Conservation (phyloP, 2,888 invertebrate species). For the Corythucha ciliata region DNA sequence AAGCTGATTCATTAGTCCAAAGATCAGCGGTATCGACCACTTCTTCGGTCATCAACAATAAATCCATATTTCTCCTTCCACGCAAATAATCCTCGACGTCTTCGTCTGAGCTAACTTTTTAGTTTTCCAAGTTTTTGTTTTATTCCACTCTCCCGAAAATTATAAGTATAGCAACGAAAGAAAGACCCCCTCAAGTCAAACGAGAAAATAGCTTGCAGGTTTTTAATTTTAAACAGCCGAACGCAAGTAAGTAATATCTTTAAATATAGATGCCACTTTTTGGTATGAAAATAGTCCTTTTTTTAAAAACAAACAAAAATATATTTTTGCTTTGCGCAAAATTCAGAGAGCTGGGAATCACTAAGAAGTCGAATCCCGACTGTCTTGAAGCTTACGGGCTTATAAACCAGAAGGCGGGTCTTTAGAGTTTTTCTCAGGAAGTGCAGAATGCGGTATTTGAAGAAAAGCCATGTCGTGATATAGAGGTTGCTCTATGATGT, state of each 20-base stretch:
- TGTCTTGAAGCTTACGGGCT: conserved; percentile 20
- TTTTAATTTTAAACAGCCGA: conserved; percentile 20
- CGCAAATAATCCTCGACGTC: background rate
- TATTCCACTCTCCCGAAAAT: too few species aligned
- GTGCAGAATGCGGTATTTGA: conserved; percentile 36
- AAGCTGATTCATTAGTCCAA: conserved; percentile 20
- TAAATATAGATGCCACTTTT: too few species aligned
- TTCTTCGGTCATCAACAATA: conserved; percentile 27
- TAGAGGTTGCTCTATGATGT: conserved; percentile 29
- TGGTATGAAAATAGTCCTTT: conserved; percentile 10
- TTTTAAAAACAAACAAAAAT: conserved; percentile 12
- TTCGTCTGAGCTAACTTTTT: background rate
- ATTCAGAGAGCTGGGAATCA: too few species aligned
- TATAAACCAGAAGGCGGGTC: conserved; percentile 33
- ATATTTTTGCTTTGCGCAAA: too few species aligned
- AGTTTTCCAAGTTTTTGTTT: background rate
- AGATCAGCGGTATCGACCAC: conserved; percentile 20
- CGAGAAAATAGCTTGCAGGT: conserved; percentile 30
- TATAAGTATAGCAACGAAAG: too few species aligned
- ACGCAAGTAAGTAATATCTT: background rate
- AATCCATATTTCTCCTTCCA: conserved; percentile 26
- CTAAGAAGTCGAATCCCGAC: too few species aligned
- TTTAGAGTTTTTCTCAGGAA: conserved; percentile 37
- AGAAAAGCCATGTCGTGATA: conserved; percentile 35
- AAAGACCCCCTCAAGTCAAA: conserved; percentile 16